These are phyloP conservation scores for Drosophila carrolli DNA, from an alignment of 1,140 invertebrate species.

Conservation along the genomic window DNA sequence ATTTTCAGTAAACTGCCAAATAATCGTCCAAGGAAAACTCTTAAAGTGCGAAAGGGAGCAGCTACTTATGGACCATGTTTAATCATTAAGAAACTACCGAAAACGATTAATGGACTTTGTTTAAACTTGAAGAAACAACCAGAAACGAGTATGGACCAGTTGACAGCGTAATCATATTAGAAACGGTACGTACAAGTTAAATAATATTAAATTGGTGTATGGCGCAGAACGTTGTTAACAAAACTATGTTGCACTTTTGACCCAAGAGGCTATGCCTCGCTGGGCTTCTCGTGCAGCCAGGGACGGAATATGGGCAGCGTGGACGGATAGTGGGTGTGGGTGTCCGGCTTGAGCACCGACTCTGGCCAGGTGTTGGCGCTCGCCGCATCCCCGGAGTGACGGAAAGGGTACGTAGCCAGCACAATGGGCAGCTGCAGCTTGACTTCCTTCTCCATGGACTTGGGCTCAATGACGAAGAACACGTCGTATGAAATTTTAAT, in stretches of 20 bases:
- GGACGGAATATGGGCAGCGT: constrained; percentile 96
- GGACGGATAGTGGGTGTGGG: constrained; percentile 94
- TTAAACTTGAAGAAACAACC: constrained; percentile 25
- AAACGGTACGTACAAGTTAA: constrained; percentile 48
- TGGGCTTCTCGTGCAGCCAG: constrained; percentile 89
- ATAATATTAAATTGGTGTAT: constrained; percentile 72
- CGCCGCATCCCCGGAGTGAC: constrained; percentile 87
- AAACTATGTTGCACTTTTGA: constrained; percentile 7
- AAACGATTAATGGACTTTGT: background rate
- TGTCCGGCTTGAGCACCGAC: constrained; percentile 88
- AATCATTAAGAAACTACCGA: background rate
- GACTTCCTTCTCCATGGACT: constrained; percentile 95
- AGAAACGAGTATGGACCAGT: constrained; percentile 22
- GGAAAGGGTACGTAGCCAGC: constrained; percentile 96
- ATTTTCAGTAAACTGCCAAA: no score
- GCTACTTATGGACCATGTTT: no score
- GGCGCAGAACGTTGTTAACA: constrained; percentile 64
- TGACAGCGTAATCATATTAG: constrained; percentile 20
- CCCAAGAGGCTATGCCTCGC: constrained; percentile 49
- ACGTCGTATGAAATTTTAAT: constrained; percentile 98
- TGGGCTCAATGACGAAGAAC: constrained; percentile 95
- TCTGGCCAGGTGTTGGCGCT: constrained; percentile 86
- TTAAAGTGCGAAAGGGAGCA: background rate
- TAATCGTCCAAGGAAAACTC: background rate
- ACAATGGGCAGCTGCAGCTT: constrained; percentile 96